phyloP scores from a whole-genome alignment of 2,888 invertebrate species.

The Vanessa cardui region DNA sequence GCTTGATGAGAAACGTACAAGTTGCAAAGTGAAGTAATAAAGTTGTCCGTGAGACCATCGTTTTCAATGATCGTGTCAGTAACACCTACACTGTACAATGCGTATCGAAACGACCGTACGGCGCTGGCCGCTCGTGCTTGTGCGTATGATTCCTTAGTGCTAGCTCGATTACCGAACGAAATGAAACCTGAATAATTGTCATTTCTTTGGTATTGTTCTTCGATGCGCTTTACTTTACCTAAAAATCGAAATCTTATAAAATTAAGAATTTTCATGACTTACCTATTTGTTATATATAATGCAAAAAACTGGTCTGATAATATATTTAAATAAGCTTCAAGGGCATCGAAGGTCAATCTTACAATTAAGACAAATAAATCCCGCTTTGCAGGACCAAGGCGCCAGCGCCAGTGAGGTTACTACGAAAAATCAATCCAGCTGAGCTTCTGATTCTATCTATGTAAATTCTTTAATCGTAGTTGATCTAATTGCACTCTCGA shows the following conservation, averaged over 20 bases:
- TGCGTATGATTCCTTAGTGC: constrained; percentile 44
- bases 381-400: constrained; percentile 33
- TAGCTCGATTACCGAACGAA: constrained; percentile 14
- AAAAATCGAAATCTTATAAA: background rate
- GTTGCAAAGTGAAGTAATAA: constrained; percentile 63
- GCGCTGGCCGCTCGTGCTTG: constrained; percentile 45
- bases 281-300: constrained; percentile 3
- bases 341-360: constrained; percentile 17
- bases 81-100: constrained; percentile 68
- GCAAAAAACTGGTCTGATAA: constrained; percentile 9
- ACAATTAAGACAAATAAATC: constrained; percentile 15
- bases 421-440: constrained; percentile 12
- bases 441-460: constrained; percentile 9
- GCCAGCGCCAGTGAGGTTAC: constrained; percentile 31
- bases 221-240: constrained; percentile 6
- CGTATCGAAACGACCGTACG: constrained; percentile 32
- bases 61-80: constrained; percentile 51
- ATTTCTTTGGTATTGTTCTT: constrained; percentile 7
- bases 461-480: constrained; percentile 6
- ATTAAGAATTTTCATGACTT: background rate
- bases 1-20: constrained; percentile 50
- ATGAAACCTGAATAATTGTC: constrained; percentile 15
- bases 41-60: constrained; percentile 60
- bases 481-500: constrained; percentile 4
- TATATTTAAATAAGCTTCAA: constrained; percentile 12